Conservation (phyloP, 1,140 invertebrate genomes). For the Armadillidium nasatum region DNA sequence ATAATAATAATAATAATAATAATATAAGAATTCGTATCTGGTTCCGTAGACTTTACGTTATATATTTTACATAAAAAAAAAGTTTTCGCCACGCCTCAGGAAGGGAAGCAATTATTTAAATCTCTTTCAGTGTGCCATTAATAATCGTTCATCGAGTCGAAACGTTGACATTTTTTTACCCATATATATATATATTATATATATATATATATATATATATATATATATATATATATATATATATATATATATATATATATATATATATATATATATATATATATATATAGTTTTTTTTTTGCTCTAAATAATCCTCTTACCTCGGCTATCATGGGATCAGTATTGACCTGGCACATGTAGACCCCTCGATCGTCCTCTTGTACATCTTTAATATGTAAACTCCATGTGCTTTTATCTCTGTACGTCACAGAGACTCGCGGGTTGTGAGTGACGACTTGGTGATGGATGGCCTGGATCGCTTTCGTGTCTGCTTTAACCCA, state of each 20-base stretch:
- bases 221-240: conserved; percentile 2
- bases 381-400: conserved; percentile 77
- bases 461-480: conserved; percentile 82
- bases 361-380: conserved; percentile 75
- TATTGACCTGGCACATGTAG: conserved; percentile 76
- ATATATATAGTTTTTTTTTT: not conserved
- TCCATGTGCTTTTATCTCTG: conserved; percentile 77
- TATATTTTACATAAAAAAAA: not conserved
- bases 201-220: not conserved
- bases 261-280: conserved; percentile 1
- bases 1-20: not conserved
- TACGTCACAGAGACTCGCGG: conserved; percentile 52
- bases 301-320: conserved; percentile 53
- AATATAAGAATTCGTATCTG: not conserved
- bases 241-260: not conserved
- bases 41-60: not conserved
- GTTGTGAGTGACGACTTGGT: conserved; percentile 81
- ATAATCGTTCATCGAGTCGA: not conserved
- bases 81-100: not conserved
- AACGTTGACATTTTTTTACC: no score
- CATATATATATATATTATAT: not conserved
- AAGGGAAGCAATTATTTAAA: not conserved
- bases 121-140: no score
- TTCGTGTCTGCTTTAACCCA: conserved; percentile 88
- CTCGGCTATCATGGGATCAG: conserved; percentile 82